Base-by-base conservation (phyloP, 2,113 vertebrate genomes). In the Ancistrus triradiatus region DNA sequence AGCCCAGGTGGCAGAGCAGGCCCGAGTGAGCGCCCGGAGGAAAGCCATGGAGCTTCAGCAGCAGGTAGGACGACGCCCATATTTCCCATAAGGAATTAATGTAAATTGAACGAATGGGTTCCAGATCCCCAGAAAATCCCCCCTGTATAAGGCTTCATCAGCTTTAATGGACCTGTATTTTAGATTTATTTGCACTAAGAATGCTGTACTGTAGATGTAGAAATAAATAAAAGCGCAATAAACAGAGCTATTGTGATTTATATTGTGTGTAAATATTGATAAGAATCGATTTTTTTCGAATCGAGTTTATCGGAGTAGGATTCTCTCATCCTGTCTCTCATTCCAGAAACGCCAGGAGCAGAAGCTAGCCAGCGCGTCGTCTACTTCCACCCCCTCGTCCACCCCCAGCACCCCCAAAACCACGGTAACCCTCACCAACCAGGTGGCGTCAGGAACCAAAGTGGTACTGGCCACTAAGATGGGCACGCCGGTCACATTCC, bases 401-500 rank as follows among this genome's bases (percentile, higher is more conserved):
- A 85, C 83, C 9, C 86, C 88, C 17, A 83, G 85, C 0, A 82
- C 88, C 6, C 93, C 90, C 78, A 95, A 92, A 24, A 88, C 91
- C 2, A 70, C 91, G 73, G 86, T 90, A 27, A 87, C 91, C 25
- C 68, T 91, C 53, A 70, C 82, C 1, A 86, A 89, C 71, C 86
- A 89, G 1, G 85, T 91, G 15, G 87, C 91, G 19, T 64, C 93
- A 0, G 93, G 91, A 73, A 82, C 94, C n/a, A 98, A 98, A 85
- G 91, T 98, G 78, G 91, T 95, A 1, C 91, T 98, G 14, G 84
- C 93, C 63, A 91, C 93, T 55, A 98, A 98, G 83, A 88, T 98
- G 72, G 88, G 90, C 35, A 92, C 95, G 73, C 91, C 95, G 13
- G 92, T 96, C 22, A 87, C 93, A 77, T 96, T 98, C 88, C 95